These are phyloP conservation scores for Carcharodon carcharias DNA, from an alignment of 2,797 vertebrate species.

Conservation along the genomic window DNA sequence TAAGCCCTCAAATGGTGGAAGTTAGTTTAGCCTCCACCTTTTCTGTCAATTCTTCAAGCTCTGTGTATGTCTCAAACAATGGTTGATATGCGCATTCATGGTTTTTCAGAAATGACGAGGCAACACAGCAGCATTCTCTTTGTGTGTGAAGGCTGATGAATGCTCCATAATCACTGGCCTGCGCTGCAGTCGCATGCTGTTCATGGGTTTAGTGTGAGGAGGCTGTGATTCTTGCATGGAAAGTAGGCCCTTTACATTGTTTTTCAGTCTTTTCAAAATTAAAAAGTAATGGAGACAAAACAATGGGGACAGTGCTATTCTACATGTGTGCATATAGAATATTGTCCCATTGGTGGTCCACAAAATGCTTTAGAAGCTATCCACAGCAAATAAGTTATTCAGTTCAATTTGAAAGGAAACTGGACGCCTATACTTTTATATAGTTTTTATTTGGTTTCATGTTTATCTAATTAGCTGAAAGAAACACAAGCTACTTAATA, in stretches of 20 bases:
- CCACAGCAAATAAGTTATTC: neutral
- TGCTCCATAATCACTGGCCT: neutral
- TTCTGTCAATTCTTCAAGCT: neutral
- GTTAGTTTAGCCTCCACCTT: neutral
- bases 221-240: neutral
- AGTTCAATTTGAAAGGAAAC: neutral
- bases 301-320: neutral
- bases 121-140: neutral
- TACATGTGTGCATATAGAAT: neutral
- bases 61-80: neutral
- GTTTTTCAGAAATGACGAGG: neutral
- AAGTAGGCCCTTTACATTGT: neutral
- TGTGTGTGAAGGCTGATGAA: neutral
- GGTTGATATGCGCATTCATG: neutral
- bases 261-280: neutral
- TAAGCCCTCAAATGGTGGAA: neutral
- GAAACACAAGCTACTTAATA: neutral
- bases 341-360: neutral
- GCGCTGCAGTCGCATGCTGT: neutral
- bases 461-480: slow-evolving; percentile 4
- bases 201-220: neutral
- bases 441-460: neutral
- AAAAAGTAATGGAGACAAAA: neutral
- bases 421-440: neutral
- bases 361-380: neutral